Conservation (phyloP, 1,140 invertebrate species). For the Brachionus calyciflorus region DNA sequence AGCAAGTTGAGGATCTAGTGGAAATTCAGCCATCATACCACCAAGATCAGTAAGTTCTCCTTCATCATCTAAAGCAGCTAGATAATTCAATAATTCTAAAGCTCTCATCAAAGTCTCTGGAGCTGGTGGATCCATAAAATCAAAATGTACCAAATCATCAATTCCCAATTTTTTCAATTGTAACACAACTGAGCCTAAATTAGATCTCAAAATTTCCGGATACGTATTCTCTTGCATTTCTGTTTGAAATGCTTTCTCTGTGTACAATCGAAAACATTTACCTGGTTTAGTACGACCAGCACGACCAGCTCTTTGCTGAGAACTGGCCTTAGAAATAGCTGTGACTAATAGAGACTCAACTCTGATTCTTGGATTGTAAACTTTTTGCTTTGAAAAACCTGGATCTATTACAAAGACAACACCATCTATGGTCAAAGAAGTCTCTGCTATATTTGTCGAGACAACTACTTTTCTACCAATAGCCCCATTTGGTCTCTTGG, state of each 20-base stretch:
- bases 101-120: slow-evolving; percentile 99
- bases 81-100: slow-evolving; percentile 91
- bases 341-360: slow-evolving; percentile 96
- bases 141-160: slow-evolving; percentile 98
- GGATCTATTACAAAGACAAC: slow-evolving; percentile 99
- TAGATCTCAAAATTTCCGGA: slow-evolving; percentile 94
- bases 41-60: slow-evolving; percentile 61
- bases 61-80: slow-evolving; percentile 93
- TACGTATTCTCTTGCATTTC: slow-evolving; percentile 99
- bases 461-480: slow-evolving; percentile 93
- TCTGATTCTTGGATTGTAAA: slow-evolving; percentile 92
- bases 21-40: slow-evolving; percentile 98
- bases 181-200: slow-evolving; percentile 91
- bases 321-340: slow-evolving; percentile 98
- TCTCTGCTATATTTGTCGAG: slow-evolving; percentile 98
- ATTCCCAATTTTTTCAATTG: slow-evolving; percentile 98
- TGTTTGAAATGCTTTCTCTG: slow-evolving; percentile 95
- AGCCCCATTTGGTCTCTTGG: slow-evolving; percentile 82
- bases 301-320: slow-evolving; percentile 92
- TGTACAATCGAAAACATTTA: slow-evolving; percentile 97
- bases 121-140: slow-evolving; percentile 99
- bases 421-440: slow-evolving; percentile 96
- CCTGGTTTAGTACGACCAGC: slow-evolving; percentile 93
- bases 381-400: slow-evolving; percentile 99
- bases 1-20: slow-evolving; percentile 94